Conservation (phyloP, 2,888 invertebrate genomes). For the Drosophila paramelanica region DNA sequence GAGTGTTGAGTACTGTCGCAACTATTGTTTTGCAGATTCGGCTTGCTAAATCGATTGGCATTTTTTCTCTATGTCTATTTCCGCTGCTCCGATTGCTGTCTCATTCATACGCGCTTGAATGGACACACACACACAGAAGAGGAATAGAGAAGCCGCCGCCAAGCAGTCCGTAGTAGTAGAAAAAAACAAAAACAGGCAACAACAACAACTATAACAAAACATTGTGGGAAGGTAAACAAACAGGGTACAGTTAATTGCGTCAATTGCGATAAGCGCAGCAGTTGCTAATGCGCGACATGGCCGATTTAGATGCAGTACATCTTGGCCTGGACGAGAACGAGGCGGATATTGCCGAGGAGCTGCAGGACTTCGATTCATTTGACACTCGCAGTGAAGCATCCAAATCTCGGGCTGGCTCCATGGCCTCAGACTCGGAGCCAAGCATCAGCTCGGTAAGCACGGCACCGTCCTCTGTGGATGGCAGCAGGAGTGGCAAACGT, state of each 20-base stretch:
- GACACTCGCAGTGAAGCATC: slow-evolving; percentile 96
- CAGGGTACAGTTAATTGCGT: slow-evolving; percentile 15
- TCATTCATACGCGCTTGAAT: slow-evolving; percentile 52
- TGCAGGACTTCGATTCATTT: slow-evolving; percentile 90
- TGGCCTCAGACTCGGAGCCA: slow-evolving; percentile 86
- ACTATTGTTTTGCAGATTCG: slow-evolving; percentile 44
- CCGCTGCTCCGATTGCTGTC: slow-evolving; percentile 48
- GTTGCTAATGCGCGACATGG: slow-evolving; percentile 83
- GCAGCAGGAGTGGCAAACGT: slow-evolving; percentile 53
- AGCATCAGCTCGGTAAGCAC: slow-evolving; percentile 92
- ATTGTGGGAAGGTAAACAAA: slow-evolving; percentile 63
- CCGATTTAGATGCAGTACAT: slow-evolving; percentile 87
- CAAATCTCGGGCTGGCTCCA: slow-evolving; percentile 89
- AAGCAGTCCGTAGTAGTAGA: slow-evolving; percentile 37
- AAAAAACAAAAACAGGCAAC: neutral
- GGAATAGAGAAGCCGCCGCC: slow-evolving; percentile 41
- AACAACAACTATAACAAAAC: slow-evolving; percentile 27
- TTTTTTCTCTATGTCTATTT: slow-evolving; percentile 78
- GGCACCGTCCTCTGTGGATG: slow-evolving; percentile 86
- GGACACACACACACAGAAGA: slow-evolving; percentile 37
- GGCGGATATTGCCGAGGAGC: slow-evolving; percentile 91
- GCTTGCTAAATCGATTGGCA: slow-evolving; percentile 75
- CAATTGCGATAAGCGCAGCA: slow-evolving; percentile 17
- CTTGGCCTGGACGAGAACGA: slow-evolving; percentile 89
- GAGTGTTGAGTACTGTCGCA: slow-evolving; percentile 25